phyloP scores from a whole-genome alignment of 2,113 vertebrate species.

The Peromyscus leucopus region DNA sequence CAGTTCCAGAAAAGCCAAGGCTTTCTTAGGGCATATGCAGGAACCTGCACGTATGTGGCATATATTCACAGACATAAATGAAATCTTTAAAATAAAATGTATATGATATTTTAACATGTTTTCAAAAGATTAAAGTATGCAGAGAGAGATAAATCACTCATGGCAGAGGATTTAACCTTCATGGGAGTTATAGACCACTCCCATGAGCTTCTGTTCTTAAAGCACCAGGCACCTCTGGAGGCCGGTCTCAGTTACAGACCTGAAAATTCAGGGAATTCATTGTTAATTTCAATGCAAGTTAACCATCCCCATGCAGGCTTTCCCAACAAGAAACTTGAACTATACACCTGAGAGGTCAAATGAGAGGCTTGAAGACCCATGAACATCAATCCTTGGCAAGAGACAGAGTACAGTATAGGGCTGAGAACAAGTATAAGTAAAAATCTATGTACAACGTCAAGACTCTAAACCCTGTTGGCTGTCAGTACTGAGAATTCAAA shows the following conservation, averaged over 20 bases:
- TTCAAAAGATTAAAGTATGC: background rate
- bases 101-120: background rate
- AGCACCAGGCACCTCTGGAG: background rate
- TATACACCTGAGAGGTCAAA: conserved; percentile 41
- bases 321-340: background rate
- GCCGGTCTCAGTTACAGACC: background rate
- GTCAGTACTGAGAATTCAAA: background rate
- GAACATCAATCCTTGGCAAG: background rate
- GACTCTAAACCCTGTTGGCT: conserved; percentile 9
- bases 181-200: background rate
- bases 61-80: background rate
- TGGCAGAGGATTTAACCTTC: background rate
- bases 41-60: background rate
- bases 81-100: background rate
- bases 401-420: background rate
- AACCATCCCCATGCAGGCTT: background rate
- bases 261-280: background rate
- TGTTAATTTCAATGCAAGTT: background rate
- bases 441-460: background rate
- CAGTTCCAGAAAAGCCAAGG: background rate
- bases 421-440: conserved; percentile 43
- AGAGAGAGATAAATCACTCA: background rate
- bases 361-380: background rate
- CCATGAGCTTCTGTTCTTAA: background rate
- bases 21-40: background rate